Base-by-base conservation (phyloP, 2,113 vertebrate genomes). In the Eptesicus fuscus region DNA sequence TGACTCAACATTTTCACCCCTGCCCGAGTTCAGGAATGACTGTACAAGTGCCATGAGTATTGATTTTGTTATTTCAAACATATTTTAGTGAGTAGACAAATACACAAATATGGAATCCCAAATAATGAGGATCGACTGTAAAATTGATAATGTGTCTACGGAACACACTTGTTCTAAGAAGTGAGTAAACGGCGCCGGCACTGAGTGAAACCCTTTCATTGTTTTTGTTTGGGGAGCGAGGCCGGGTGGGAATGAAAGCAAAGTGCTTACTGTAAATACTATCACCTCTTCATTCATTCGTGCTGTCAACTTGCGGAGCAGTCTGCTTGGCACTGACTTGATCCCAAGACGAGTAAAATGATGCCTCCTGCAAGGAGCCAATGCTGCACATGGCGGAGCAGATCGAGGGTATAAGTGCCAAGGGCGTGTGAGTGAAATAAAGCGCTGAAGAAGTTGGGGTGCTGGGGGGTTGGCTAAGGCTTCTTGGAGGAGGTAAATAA, bases 351-450 rank as follows among this genome's bases (percentile, higher is more conserved):
- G 35, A 10, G 12, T 30, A 9, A 56, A 22, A 9, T 16, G 37
- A 47, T 2, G 17, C 25, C 11, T 44, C 65, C 25, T 2, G 1
- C 32, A 32, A 63, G 51, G 20, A 67, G 20, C 25, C 63, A 10
- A 6, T 2, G 14, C 9, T 0, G 32, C 32, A 44, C 3, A 22
- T 14, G 51, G 22, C 13, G 16, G 17, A 35, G n/a, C 1, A 2
- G 2, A 14, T 42, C 12, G 1, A 13, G 63, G 73, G 8, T 9
- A 61, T 42, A 23, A 30, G 17, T 17, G 44, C 22, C 28, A 28
- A 32, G 22, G 25, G n/a, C 35, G 4, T 0, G 5, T 40, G 40
- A 25, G 18, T 28, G 42, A 35, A 63, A n/a, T 20, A 4, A 37
- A 1, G 6, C 4, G 49, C 28, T 12, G 25, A 59, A n/a, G 35